Conservation (phyloP, 2,888 invertebrate species). For the Eupithecia centaureata region DNA sequence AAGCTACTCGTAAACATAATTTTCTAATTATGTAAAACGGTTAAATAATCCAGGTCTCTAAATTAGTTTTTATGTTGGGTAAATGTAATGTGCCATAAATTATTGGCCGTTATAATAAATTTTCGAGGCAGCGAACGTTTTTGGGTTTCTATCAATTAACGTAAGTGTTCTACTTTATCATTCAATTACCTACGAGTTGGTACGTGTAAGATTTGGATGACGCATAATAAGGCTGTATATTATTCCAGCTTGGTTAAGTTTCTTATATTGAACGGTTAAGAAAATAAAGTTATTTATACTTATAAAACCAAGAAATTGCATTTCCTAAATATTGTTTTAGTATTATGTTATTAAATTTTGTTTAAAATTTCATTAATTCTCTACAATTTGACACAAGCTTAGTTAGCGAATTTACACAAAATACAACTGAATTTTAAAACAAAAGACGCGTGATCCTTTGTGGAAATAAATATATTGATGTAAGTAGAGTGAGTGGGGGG, state of each 20-base stretch:
- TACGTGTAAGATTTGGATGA: constrained; percentile 46
- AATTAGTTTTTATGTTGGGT: constrained; percentile 63
- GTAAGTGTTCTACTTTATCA: constrained; percentile 70
- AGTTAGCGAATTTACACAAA: background rate
- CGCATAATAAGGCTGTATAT: constrained; percentile 45
- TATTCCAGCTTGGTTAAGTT: constrained; percentile 29
- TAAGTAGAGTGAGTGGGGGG: no score
- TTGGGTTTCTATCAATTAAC: constrained; percentile 67
- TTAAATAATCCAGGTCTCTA: constrained; percentile 68
- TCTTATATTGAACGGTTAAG: background rate
- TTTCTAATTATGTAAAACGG: constrained; percentile 82
- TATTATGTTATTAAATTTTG: background rate
- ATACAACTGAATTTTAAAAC: background rate
- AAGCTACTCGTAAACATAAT: constrained; percentile 74
- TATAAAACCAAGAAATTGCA: background rate
- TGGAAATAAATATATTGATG: no score
- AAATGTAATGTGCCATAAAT: constrained; percentile 80
- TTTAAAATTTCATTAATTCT: background rate
- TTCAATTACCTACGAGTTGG: constrained; percentile 60
- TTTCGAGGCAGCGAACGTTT: constrained; percentile 70
- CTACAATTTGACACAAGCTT: background rate
- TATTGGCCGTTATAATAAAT: constrained; percentile 76
- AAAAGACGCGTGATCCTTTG: background rate
- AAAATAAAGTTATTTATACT: background rate
- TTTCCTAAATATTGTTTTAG: background rate